Percentiles rank a stretch among this genome's conserved stretches.
phyloP scores from a whole-genome alignment of 1,140 invertebrate species.

The Caenorhabditis briggsae region DNA sequence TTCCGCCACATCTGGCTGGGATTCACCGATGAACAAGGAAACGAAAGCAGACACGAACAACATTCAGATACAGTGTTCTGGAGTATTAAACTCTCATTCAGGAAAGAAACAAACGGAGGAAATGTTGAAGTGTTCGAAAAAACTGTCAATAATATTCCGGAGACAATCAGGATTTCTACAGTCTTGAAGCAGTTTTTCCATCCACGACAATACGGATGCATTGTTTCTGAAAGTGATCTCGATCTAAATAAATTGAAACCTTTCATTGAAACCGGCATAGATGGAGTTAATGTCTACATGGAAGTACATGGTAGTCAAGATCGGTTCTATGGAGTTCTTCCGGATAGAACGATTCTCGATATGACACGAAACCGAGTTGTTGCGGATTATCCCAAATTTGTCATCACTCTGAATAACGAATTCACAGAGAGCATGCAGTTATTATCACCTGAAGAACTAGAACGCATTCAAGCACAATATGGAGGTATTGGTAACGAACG shows the following conservation, averaged over 20 bases:
- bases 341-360: conserved; percentile 63
- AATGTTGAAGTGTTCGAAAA: conserved; percentile 54
- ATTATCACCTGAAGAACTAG: conserved; percentile 14
- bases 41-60: conserved; percentile 67
- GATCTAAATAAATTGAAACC: conserved; percentile 64
- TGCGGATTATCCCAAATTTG: conserved; percentile 64
- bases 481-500: not conserved
- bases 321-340: conserved; percentile 64
- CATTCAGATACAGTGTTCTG: conserved; percentile 68
- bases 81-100: conserved; percentile 63
- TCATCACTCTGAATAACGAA: conserved; percentile 60
- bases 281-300: conserved; percentile 62
- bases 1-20: conserved; percentile 43
- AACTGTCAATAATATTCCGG: conserved; percentile 63
- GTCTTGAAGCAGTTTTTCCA: conserved; percentile 67
- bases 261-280: conserved; percentile 61
- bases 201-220: conserved; percentile 63
- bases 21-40: conserved; percentile 18
- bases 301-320: conserved; percentile 54
- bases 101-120: conserved; percentile 39
- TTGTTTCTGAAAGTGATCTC: conserved; percentile 64
- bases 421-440: conserved; percentile 46
- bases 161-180: conserved; percentile 61
- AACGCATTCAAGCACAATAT: not conserved
- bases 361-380: conserved; percentile 65